Percentiles rank a stretch among this genome's conserved stretches.
These are phyloP conservation scores for Actinostola sp. DNA, from an alignment of 92 coral and sea anemone species.

Conservation along the genomic window DNA sequence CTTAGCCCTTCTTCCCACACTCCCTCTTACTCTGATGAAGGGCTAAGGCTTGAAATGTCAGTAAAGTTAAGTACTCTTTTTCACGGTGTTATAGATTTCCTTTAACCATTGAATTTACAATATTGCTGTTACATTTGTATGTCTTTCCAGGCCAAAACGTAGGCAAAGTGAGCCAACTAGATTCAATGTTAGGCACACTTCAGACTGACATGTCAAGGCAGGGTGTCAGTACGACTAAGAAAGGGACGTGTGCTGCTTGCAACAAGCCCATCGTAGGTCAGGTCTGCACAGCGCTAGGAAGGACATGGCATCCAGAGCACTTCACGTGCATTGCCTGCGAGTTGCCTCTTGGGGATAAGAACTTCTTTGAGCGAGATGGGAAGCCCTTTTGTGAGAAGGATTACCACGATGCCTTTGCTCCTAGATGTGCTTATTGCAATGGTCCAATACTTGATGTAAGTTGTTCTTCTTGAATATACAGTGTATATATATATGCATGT, in stretches of 20 bases:
- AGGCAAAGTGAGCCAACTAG: slow-evolving; percentile 95
- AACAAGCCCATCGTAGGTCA: slow-evolving; percentile 98
- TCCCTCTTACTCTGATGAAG: too few species aligned
- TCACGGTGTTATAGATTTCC: too few species aligned
- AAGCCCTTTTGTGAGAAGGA: slow-evolving; percentile 97
- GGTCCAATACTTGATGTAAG: slow-evolving; percentile 98
- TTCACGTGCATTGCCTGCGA: slow-evolving; percentile 97
- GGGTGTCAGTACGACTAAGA: slow-evolving; percentile 98
- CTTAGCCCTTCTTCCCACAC: too few species aligned
- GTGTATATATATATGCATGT: too few species aligned
- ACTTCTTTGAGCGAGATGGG: slow-evolving; percentile 99
- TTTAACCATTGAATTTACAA: too few species aligned
- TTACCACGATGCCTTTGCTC: slow-evolving; percentile 96
- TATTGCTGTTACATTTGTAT: neutral
- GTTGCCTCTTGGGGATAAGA: slow-evolving; percentile 86
- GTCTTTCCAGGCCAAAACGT: slow-evolving; percentile 54
- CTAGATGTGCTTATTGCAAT: slow-evolving; percentile 96
- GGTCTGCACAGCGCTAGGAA: slow-evolving; percentile 97
- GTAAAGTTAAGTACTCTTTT: too few species aligned
- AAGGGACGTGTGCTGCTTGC: slow-evolving; percentile 94
- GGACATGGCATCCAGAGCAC: slow-evolving; percentile 99
- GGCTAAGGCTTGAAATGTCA: too few species aligned
- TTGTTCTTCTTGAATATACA: too few species aligned
- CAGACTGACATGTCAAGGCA: slow-evolving; percentile 98
- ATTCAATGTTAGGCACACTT: slow-evolving; percentile 95